Evolutionary conservation across 1,140 invertebrate species (phyloP).

Genomic region (Dolichoris vasculosae): DNA sequence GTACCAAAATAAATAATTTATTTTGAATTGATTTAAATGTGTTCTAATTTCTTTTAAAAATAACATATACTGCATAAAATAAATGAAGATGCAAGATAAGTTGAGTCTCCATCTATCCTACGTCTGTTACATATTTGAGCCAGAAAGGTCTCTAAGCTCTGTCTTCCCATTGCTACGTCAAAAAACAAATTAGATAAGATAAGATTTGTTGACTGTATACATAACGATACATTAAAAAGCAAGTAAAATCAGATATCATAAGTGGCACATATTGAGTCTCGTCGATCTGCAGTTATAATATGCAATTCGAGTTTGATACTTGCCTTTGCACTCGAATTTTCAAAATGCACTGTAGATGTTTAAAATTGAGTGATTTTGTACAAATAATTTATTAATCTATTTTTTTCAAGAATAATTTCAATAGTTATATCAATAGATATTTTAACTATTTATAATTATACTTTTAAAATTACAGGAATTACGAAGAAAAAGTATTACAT

Average conservation of each 20-base stretch:
- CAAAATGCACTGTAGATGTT: neutral
- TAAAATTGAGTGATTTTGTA: constrained; percentile 29
- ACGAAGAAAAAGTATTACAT: too few relatives aligned
- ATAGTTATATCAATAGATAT: neutral
- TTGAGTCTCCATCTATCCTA: constrained; percentile 33
- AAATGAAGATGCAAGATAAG: constrained; percentile 37
- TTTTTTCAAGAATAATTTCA: neutral
- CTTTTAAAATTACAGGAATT: neutral
- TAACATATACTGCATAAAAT: neutral
- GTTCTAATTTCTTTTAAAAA: neutral
- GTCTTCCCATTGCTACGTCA: constrained; percentile 74
- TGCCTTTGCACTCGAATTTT: constrained; percentile 50
- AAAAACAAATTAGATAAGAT: constrained; percentile 72
- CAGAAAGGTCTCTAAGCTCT: constrained; percentile 71
- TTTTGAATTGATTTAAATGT: neutral
- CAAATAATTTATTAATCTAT: constrained; percentile 26
- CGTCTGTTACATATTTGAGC: constrained; percentile 61
- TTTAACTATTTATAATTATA: neutral
- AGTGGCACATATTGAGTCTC: constrained; percentile 37
- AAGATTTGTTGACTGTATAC: constrained; percentile 74
- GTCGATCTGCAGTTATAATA: constrained; percentile 18
- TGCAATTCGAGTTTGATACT: constrained; percentile 48
- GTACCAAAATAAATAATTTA: neutral
- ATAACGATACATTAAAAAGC: constrained; percentile 58
- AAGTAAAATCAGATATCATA: constrained; percentile 26